These are phyloP conservation scores for Ophthalmolycus amberensis DNA, from an alignment of 2,113 vertebrate species.

Conservation along the genomic window DNA sequence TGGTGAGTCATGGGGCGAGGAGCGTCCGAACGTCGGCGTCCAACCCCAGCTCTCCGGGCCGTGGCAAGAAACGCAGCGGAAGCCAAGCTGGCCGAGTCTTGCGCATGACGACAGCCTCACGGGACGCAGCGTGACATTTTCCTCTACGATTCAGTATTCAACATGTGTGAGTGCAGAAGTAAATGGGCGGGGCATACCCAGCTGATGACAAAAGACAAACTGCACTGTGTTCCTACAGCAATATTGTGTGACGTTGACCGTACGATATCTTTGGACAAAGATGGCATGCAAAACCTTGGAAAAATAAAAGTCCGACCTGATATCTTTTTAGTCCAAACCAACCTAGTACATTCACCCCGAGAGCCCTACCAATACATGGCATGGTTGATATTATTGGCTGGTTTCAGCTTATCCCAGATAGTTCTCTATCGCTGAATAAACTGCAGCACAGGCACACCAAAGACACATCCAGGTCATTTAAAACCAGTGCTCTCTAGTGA, in stretches of 20 bases:
- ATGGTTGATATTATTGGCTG: not conserved
- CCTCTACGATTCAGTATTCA: not conserved
- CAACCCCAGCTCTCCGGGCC: slow-evolving; percentile 71
- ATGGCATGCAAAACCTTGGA: not conserved
- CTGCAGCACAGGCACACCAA: not conserved
- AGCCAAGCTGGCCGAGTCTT: slow-evolving; percentile 75
- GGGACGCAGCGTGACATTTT: slow-evolving; percentile 29
- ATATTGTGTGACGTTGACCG: slow-evolving; percentile 15
- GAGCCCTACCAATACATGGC: not conserved
- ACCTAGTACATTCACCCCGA: not conserved
- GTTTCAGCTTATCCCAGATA: not conserved
- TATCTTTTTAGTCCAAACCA: not conserved
- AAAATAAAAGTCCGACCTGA: not conserved
- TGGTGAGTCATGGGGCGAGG: slow-evolving; percentile 22
- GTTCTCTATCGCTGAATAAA: not conserved
- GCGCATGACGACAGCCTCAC: slow-evolving; percentile 58
- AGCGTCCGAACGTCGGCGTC: not conserved
- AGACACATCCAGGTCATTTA: not conserved
- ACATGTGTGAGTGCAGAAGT: not conserved
- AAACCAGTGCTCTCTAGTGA: too few relatives aligned
- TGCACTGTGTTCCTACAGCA: slow-evolving; percentile 8
- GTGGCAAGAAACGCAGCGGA: slow-evolving; percentile 85
- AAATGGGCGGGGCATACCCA: not conserved
- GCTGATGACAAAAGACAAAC: not conserved
- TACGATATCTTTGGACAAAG: not conserved